Evolutionary conservation across 2,113 vertebrate genomes (phyloP), one percentile per base, ranked within the genome.

Genomic region (Neofelis nebulosa): DNA sequence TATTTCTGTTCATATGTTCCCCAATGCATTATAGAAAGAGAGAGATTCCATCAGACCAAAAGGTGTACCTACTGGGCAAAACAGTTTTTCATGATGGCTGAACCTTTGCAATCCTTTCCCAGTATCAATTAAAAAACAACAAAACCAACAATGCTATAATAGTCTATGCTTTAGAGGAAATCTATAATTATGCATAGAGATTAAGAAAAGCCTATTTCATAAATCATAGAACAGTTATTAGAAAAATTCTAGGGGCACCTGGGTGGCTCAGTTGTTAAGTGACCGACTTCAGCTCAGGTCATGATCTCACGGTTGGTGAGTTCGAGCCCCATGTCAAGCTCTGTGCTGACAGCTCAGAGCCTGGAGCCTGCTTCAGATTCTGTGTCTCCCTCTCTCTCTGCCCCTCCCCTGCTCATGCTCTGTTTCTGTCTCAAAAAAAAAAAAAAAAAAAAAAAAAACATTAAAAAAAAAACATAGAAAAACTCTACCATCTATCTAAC

Each of bases 151-250:
- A 23, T 25, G 55, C 21, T 92, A 18, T 45, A 52, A 66, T 7
- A 66, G 55, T 50, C n/a, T 63, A 57, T 73, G 68, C 84, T 68
- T 95, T 94, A 97, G 31, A 76, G 65, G 8, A 87, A 92, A 86
- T 78, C 80, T 2, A 31, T 13, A 95, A 84, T 82, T 84, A 73
- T 57, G 2, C 4, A 71, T 0, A 96, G 63, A 83, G 25, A 84
- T 87, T 83, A 87, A 73, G 61, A 45, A 76, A 83, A 87, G 69
- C 36, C n/a, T 96, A 84, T 52, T 79, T 96, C 55, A 89, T 90
- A 97, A 94, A 83, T 69, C 69, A 91, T 8, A 69, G 18, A 97
- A 66, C 5, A 92, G 15, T 57, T 90, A 69, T 85, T 91, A 79
- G 74, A 92, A 94, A 87, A 94, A 68, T 31, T 61, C 36, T 52